Conservation (phyloP, 2,888 invertebrate species). For the Gryllus longicercus region DNA sequence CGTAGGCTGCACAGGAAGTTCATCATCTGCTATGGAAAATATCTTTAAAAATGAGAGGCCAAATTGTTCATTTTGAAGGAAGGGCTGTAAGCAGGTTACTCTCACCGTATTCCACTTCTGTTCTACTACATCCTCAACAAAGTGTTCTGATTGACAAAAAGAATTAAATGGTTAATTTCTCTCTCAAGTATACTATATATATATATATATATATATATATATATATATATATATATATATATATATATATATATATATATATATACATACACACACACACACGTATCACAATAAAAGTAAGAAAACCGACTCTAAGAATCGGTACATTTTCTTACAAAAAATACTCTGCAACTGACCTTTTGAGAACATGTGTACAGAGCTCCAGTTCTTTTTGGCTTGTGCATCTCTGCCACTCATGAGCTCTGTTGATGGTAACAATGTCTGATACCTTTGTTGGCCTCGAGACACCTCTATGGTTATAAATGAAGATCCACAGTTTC, state of each 20-base stretch:
- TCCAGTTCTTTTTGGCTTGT: background rate
- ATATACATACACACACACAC: too few relatives aligned
- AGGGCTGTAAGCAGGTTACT: background rate
- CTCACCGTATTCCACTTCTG: background rate
- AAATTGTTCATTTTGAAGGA: background rate
- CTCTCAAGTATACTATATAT: too few relatives aligned
- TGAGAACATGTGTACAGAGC: background rate
- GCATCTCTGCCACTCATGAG: background rate
- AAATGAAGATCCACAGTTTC: background rate
- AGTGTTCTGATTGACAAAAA: background rate
- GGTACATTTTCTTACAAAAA: too few relatives aligned
- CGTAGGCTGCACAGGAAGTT: too few relatives aligned
- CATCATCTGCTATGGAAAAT: background rate
- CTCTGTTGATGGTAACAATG: background rate
- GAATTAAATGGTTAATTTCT: background rate
- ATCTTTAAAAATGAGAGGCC: background rate
- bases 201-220: too few relatives aligned
- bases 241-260: too few relatives aligned
- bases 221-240: too few relatives aligned
- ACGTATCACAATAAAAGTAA: too few relatives aligned
- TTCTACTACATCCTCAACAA: background rate
- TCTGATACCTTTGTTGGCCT: background rate
- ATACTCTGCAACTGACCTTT: background rate
- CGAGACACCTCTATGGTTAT: constrained; percentile 1
- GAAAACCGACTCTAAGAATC: too few relatives aligned